Percentiles rank a stretch among this genome's conserved stretches.
These are phyloP conservation scores for Amphipoea lucens DNA, from an alignment of 2,888 invertebrate species.

Conservation along the genomic window DNA sequence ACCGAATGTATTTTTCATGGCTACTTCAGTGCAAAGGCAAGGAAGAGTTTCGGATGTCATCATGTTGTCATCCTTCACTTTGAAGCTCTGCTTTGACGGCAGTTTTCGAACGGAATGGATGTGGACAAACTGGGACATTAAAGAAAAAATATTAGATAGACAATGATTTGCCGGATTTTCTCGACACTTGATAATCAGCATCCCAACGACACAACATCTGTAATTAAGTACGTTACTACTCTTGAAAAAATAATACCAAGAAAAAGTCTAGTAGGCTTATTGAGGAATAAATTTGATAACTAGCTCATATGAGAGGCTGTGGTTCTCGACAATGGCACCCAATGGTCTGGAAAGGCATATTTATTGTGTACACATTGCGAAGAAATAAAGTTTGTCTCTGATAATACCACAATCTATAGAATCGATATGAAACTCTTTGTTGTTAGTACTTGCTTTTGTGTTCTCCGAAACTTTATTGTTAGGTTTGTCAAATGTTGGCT, in stretches of 20 bases:
- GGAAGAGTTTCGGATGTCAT: background rate
- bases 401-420: constrained; percentile 32
- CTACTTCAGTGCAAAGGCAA: background rate
- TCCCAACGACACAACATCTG: background rate
- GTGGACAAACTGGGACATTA: background rate
- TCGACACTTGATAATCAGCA: background rate
- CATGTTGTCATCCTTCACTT: constrained; percentile 2
- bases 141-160: background rate
- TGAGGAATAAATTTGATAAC: background rate
- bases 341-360: background rate
- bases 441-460: constrained; percentile 1
- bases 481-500: no score
- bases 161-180: background rate
- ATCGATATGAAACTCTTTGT: constrained; percentile 38
- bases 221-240: background rate
- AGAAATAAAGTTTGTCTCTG: constrained; percentile 36
- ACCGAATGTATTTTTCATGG: constrained; percentile 18
- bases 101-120: background rate
- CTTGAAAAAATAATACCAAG: background rate
- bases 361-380: constrained; percentile 23
- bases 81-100: background rate
- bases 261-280: background rate
- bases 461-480: no score
- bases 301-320: background rate
- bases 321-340: background rate